Evolutionary conservation across 2,797 vertebrate genomes (phyloP).

Genomic region (Hydrocynus forskahlii): DNA sequence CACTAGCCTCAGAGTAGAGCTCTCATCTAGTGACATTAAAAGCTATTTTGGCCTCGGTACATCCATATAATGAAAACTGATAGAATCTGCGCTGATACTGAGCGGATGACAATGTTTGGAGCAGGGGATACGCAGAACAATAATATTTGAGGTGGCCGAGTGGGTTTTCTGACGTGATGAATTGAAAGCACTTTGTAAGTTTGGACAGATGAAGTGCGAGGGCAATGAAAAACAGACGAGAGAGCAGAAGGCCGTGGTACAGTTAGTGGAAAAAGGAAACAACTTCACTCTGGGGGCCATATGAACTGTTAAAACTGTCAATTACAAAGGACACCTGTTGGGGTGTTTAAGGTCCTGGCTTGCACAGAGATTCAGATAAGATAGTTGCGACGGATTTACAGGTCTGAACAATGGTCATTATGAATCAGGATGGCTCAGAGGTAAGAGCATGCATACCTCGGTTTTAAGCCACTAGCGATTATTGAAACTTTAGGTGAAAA

Average conservation of each 20-base stretch:
- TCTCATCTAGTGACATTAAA: slow-evolving; percentile 57
- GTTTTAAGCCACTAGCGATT: not conserved
- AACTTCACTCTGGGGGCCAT: slow-evolving; percentile 5
- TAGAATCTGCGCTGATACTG: slow-evolving; percentile 29
- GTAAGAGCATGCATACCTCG: slow-evolving; percentile 15
- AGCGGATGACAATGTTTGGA: slow-evolving; percentile 51
- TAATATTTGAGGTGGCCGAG: slow-evolving; percentile 58
- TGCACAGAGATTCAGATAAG: slow-evolving; percentile 58
- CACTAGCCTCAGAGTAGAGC: slow-evolving; percentile 7
- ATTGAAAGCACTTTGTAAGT: slow-evolving; percentile 48
- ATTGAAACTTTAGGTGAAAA: not conserved
- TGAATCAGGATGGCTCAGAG: slow-evolving; percentile 18
- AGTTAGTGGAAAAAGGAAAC: slow-evolving; percentile 30
- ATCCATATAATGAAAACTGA: slow-evolving; percentile 55
- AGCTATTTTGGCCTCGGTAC: slow-evolving; percentile 62
- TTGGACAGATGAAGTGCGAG: slow-evolving; percentile 47
- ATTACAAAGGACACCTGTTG: slow-evolving; percentile 47
- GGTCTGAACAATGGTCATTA: not conserved
- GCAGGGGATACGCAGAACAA: slow-evolving; percentile 42
- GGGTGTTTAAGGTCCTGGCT: slow-evolving; percentile 51
- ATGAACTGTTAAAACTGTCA: slow-evolving; percentile 42
- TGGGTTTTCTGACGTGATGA: slow-evolving; percentile 30
- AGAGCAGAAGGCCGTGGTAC: slow-evolving; percentile 32
- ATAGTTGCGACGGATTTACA: slow-evolving; percentile 35
- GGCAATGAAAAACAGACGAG: slow-evolving; percentile 40